Evolutionary conservation across 2,888 invertebrate species (phyloP), one percentile per base, ranked within the genome.

Genomic region (Tiliacea citrago): DNA sequence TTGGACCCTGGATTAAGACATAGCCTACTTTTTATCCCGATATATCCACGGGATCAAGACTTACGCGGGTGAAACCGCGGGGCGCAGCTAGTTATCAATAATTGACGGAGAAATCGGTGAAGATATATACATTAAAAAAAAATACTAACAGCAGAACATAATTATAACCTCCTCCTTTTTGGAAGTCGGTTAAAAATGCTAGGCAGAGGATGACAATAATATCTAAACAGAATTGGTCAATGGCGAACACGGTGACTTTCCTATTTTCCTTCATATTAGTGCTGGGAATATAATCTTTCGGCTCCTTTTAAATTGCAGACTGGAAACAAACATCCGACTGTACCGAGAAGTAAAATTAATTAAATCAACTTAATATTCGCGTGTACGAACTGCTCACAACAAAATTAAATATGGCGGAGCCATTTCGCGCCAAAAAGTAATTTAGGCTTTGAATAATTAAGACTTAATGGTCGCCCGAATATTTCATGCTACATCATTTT

Each of bases 371-470:
- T 72, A 71, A 78, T 83, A 81, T 77, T 76, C 77, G 47, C 84
- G 70, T 76, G 60, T 75, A 85, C 72, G 72, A 72, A 81, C 49
- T 75, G 73, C 73, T 74, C 84, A 73, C 77, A 75, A 69, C 76
- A 84, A 82, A 86, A 86, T 84, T 87, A 77, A 85, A 87, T 84
- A 85, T 83, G 75, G 84, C 86, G 77, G 75, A 35, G 47, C 29
- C 70, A 77, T 81, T 87, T 74, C 77, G 78, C 82, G 83, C 74
- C 79, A 80, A 82, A 85, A 86, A 79, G 84, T 82, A 87, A 86
- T 87, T 86, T 83, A 72, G 78, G 67, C 77, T 85, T 71, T 84
- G 86, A 87, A 86, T 87, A 87, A 87, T 87, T 86, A 87, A 82
- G 84, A 74, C 79, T 71, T 84, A 83, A 87, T 87, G 83, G 81